Percentiles rank a stretch among this genome's conserved stretches.
Evolutionary conservation across 2,888 invertebrate genomes (phyloP).

Genomic region (Athripsodes cinereus): DNA sequence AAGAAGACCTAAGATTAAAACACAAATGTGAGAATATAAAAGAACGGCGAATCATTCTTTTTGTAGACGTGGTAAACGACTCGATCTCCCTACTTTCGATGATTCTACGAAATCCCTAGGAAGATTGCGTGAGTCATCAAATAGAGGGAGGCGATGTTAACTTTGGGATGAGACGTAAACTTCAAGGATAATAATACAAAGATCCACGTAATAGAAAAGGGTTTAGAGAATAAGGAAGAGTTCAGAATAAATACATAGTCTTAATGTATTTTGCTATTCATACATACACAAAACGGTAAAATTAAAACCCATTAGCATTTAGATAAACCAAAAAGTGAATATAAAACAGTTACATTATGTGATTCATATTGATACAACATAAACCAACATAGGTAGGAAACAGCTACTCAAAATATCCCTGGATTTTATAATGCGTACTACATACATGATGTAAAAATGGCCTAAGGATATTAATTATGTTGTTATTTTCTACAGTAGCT

Average conservation of each 20-base stretch:
- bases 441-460: too few species aligned
- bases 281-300: too few species aligned
- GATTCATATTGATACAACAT: too few species aligned
- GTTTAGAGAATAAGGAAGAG: background rate
- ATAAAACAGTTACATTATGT: too few species aligned
- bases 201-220: background rate
- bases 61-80: background rate
- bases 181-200: background rate
- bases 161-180: background rate
- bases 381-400: too few species aligned
- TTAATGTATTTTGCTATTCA: too few species aligned
- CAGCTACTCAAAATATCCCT: too few species aligned
- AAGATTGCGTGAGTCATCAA: background rate
- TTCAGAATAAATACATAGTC: background rate
- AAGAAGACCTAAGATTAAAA: background rate
- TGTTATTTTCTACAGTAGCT: too few species aligned
- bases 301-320: too few species aligned
- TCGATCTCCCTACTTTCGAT: background rate
- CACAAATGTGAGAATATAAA: background rate
- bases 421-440: too few species aligned
- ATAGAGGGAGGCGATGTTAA: background rate
- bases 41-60: background rate
- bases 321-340: too few species aligned
- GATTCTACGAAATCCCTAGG: background rate
- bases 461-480: too few species aligned